Evolutionary conservation across 92 coral and sea anemone species (phyloP).

Genomic region (Micromussa lordhowensis): DNA sequence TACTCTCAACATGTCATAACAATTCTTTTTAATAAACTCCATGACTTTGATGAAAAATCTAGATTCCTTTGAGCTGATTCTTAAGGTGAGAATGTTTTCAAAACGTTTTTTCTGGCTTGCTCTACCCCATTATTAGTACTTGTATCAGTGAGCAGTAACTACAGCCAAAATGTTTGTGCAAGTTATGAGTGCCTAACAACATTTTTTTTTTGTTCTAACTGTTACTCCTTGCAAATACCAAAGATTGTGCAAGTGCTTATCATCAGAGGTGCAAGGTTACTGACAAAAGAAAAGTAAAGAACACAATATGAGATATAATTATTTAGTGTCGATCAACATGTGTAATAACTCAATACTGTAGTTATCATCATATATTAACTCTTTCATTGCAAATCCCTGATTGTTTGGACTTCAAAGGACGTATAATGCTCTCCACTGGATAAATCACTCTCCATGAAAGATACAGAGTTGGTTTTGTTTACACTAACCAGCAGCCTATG

Average conservation of each 20-base stretch:
- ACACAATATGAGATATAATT: not conserved
- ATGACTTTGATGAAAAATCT: too few relatives aligned
- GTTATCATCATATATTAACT: not conserved
- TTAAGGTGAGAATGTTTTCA: too few relatives aligned
- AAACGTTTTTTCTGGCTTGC: not conserved
- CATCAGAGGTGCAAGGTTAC: constrained; percentile 21
- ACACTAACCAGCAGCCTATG: too few relatives aligned
- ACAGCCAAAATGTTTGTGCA: not conserved
- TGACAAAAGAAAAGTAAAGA: constrained; percentile 27
- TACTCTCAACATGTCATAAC: too few relatives aligned
- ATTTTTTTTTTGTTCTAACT: not conserved
- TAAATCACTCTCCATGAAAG: too few relatives aligned
- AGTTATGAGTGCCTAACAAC: not conserved
- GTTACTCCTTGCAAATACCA: constrained; percentile 10
- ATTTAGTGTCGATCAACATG: not conserved
- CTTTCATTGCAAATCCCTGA: not conserved
- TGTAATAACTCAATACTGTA: not conserved
- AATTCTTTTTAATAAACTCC: too few relatives aligned
- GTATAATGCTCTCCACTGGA: not conserved
- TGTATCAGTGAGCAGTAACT: not conserved
- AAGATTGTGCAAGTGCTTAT: constrained; percentile 16
- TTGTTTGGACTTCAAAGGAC: not conserved
- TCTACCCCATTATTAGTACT: too few relatives aligned
- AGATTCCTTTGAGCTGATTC: not conserved
- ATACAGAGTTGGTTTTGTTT: too few relatives aligned